Percentiles rank a stretch among this genome's conserved stretches.
phyloP scores from a whole-genome alignment of 2,113 vertebrate genomes.

The Paracyprichromis sp. region DNA sequence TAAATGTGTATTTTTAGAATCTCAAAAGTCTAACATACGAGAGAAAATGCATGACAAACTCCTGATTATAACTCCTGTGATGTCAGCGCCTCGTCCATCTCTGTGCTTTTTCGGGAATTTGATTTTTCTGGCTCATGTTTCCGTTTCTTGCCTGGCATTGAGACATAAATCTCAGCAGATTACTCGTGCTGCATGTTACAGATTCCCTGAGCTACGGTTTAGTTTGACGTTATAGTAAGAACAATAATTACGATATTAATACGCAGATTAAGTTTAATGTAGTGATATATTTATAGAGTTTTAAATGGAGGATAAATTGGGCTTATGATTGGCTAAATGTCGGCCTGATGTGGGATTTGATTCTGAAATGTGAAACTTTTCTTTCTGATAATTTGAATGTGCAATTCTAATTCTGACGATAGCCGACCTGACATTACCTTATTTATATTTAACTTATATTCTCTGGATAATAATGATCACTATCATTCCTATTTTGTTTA shows the following conservation, averaged over 20 bases:
- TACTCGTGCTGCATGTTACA: conserved; percentile 24
- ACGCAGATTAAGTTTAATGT: background rate
- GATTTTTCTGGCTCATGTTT: background rate
- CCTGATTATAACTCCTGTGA: background rate
- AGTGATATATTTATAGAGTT: background rate
- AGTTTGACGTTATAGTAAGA: background rate
- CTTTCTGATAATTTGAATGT: background rate
- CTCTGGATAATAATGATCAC: background rate
- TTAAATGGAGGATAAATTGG: background rate
- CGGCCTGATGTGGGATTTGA: background rate
- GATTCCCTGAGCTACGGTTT: background rate
- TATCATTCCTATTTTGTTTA: conserved; percentile 20
- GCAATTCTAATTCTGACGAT: background rate
- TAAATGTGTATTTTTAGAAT: background rate
- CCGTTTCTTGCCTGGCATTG: background rate
- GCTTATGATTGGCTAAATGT: background rate
- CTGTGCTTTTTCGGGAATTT: background rate
- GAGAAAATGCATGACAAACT: background rate
- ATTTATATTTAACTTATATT: conserved; percentile 57
- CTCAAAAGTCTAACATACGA: background rate
- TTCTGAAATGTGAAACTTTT: conserved; percentile 23
- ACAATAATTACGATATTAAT: background rate
- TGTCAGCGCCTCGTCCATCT: background rate
- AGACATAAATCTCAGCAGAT: background rate
- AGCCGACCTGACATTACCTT: background rate